Evolutionary conservation across 1,140 invertebrate species (phyloP).

Genomic region (Pissodes strobi): DNA sequence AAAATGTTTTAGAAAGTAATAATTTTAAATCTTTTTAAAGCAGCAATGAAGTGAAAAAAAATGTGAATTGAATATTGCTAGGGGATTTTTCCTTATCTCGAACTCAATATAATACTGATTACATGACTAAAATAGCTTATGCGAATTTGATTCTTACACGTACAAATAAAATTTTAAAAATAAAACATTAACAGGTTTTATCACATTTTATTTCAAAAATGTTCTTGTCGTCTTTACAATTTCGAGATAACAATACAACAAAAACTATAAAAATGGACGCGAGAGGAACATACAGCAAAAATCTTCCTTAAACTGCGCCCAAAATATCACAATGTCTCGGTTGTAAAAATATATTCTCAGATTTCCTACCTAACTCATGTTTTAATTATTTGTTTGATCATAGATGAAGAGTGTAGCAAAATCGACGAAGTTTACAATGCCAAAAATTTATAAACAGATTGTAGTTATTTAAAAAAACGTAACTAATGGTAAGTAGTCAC

Average conservation of each 20-base stretch:
- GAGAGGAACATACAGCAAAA: background rate
- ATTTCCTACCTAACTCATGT: background rate
- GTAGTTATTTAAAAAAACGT: too few species aligned
- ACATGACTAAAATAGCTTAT: too few species aligned
- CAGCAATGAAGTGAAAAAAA: too few species aligned
- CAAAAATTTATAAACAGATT: background rate
- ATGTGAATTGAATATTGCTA: too few species aligned
- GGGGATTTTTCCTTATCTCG: too few species aligned
- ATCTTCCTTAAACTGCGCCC: slow-evolving; percentile 17
- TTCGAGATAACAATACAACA: slow-evolving; percentile 19
- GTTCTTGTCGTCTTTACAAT: slow-evolving; percentile 2
- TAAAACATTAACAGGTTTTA: background rate
- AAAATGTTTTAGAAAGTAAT: too few species aligned
- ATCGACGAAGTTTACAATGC: background rate
- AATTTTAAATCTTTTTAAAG: too few species aligned
- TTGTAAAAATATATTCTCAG: background rate
- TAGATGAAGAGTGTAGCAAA: background rate
- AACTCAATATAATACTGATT: too few species aligned
- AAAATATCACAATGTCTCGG: slow-evolving; percentile 18
- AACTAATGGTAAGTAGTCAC: too few species aligned
- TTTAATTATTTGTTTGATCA: background rate
- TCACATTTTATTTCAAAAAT: slow-evolving; percentile 12
- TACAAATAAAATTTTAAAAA: too few species aligned
- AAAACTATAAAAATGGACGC: slow-evolving; percentile 25
- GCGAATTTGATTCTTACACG: too few species aligned